Conservation (phyloP, 2,888 invertebrate genomes). For the Autographa gamma region DNA sequence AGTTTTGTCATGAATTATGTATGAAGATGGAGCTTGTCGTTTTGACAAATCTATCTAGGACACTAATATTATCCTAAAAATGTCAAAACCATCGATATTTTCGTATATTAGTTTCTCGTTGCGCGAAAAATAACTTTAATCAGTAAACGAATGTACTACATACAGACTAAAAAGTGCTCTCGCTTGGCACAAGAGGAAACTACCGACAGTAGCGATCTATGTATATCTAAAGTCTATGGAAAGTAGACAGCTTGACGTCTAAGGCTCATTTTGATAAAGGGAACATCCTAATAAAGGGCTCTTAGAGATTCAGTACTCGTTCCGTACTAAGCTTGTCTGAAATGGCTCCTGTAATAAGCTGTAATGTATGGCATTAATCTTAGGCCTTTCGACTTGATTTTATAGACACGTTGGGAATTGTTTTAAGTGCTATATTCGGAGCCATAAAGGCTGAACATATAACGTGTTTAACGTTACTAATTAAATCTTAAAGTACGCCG, state of each 20-base stretch:
- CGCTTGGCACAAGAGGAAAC: too few species aligned
- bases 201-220: too few species aligned
- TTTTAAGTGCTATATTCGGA: slow-evolving; percentile 20
- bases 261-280: slow-evolving; percentile 40
- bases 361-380: slow-evolving; percentile 47
- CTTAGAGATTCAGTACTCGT: slow-evolving; percentile 53
- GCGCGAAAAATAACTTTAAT: too few species aligned
- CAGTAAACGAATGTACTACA: too few species aligned
- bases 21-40: too few species aligned
- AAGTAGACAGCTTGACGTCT: slow-evolving; percentile 23
- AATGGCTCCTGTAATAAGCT: slow-evolving; percentile 38
- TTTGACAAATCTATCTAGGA: too few species aligned
- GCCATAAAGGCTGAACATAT: neutral
- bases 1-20: too few species aligned
- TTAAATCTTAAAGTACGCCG: neutral
- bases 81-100: too few species aligned
- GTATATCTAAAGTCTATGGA: too few species aligned
- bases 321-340: slow-evolving; percentile 36
- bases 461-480: neutral
- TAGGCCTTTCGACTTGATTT: slow-evolving; percentile 35
- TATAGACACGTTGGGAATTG: slow-evolving; percentile 26
- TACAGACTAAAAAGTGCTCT: too few species aligned
- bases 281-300: slow-evolving; percentile 19
- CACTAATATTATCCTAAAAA: too few species aligned
- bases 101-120: too few species aligned